Percentiles rank a stretch among this genome's conserved stretches.
Conservation (phyloP, 1,140 invertebrate species). For the Maconellicoccus hirsutus region DNA sequence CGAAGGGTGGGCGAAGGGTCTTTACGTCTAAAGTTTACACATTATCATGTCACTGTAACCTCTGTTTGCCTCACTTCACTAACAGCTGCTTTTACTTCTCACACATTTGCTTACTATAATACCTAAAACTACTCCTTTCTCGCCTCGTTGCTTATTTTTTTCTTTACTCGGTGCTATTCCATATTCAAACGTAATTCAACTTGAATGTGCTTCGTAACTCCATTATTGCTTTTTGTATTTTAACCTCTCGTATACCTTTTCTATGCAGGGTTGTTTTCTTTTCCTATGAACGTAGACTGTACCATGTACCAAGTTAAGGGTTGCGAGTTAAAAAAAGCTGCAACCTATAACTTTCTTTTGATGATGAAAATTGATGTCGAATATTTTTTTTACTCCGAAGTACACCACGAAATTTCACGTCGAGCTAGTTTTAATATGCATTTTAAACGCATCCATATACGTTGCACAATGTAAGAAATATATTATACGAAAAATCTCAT, state of each 20-base stretch:
- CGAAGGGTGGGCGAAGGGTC: neutral
- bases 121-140: slow-evolving; percentile 2
- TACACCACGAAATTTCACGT: too few relatives aligned
- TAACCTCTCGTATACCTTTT: too few relatives aligned
- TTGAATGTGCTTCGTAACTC: neutral
- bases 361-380: slow-evolving; percentile 5
- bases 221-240: neutral
- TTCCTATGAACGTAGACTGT: too few relatives aligned
- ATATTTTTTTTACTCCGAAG: neutral
- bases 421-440: too few relatives aligned
- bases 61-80: slow-evolving; percentile 3
- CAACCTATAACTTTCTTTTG: neutral
- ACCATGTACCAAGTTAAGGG: too few relatives aligned
- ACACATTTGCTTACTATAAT: slow-evolving; percentile 2
- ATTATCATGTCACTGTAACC: slow-evolving; percentile 8
- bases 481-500: too few relatives aligned
- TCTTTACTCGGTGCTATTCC: neutral
- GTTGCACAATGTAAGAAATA: too few relatives aligned
- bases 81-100: slow-evolving; percentile 7
- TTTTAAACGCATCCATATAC: too few relatives aligned
- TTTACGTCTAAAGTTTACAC: neutral
- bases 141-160: slow-evolving; percentile 7
- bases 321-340: neutral
- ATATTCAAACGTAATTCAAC: slow-evolving; percentile 9
- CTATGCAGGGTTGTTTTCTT: neutral